Evolutionary conservation across 2,113 vertebrate species (phyloP).

Genomic region (Rhynchomys soricoides): DNA sequence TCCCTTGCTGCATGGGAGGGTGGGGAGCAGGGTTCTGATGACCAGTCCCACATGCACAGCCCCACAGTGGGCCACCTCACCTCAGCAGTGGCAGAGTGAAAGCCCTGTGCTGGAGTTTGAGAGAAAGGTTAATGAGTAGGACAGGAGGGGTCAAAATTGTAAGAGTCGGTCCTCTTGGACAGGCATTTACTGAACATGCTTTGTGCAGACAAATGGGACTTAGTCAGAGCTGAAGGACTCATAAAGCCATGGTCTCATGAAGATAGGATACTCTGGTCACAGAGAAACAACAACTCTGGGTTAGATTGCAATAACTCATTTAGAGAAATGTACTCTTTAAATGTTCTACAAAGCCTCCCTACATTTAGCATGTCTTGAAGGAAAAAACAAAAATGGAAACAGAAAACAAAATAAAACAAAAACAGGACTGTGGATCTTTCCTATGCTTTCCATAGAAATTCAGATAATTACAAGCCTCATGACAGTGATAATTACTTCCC

Average conservation of each 20-base stretch:
- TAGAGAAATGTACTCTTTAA: not conserved
- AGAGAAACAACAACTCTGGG: not conserved
- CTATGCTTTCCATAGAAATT: slow-evolving; percentile 43
- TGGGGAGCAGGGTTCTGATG: not conserved
- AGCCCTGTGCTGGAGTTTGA: not conserved
- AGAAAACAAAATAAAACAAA: not conserved
- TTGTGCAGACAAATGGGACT: not conserved
- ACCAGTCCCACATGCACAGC: not conserved
- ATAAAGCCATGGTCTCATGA: not conserved
- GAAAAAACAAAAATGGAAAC: too few relatives aligned
- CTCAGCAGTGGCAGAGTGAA: not conserved
- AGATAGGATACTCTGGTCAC: not conserved
- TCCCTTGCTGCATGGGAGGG: not conserved
- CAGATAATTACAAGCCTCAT: not conserved
- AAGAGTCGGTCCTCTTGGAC: not conserved
- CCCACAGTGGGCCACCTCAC: not conserved
- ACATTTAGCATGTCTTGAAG: slow-evolving; percentile 16
- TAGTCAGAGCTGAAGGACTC: not conserved
- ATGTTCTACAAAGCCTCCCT: not conserved
- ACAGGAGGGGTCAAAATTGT: not conserved
- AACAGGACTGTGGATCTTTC: not conserved
- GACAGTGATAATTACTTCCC: not conserved
- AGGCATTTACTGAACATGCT: not conserved
- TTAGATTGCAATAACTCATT: not conserved
- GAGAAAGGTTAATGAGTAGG: not conserved